phyloP scores from a whole-genome alignment of 2,113 vertebrate species.

The Brachypteracias leptosomus region DNA sequence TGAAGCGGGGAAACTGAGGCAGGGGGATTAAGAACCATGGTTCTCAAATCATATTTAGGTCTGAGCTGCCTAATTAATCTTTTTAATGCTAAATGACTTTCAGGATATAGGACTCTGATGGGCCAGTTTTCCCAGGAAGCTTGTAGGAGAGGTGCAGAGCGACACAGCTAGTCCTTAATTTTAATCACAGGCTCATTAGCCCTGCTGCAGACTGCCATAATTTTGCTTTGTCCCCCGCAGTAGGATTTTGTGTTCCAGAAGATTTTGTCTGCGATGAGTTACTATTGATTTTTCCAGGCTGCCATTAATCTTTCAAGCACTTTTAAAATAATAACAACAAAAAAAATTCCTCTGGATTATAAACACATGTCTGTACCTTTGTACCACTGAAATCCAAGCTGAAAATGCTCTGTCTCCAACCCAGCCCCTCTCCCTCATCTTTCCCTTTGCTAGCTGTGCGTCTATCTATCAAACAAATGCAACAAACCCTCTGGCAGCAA shows the following conservation, averaged over 20 bases:
- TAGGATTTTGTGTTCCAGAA: slow-evolving; percentile 34
- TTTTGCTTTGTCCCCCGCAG: slow-evolving; percentile 21
- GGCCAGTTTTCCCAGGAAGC: background rate
- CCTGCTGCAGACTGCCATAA: slow-evolving; percentile 1
- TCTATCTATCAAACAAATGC: background rate
- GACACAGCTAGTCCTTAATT: background rate
- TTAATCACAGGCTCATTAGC: slow-evolving; percentile 50
- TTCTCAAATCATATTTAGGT: background rate
- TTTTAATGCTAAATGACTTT: background rate
- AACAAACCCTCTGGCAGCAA: background rate
- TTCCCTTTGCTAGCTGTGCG: background rate
- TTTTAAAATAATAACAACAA: background rate
- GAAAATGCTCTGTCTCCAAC: background rate
- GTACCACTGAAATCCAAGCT: background rate
- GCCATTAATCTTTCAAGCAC: slow-evolving; percentile 33
- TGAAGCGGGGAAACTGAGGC: background rate
- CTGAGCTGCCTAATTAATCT: background rate
- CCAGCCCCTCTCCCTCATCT: background rate
- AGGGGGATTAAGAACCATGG: background rate
- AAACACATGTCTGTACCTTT: background rate
- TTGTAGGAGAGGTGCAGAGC: background rate
- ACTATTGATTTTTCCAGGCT: slow-evolving; percentile 32
- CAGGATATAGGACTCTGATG: background rate
- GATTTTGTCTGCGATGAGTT: slow-evolving; percentile 46
- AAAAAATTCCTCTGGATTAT: background rate